Evolutionary conservation across 2,888 invertebrate species (phyloP), one percentile per base, ranked within the genome.

Genomic region (Tenthredo scrophulariae): DNA sequence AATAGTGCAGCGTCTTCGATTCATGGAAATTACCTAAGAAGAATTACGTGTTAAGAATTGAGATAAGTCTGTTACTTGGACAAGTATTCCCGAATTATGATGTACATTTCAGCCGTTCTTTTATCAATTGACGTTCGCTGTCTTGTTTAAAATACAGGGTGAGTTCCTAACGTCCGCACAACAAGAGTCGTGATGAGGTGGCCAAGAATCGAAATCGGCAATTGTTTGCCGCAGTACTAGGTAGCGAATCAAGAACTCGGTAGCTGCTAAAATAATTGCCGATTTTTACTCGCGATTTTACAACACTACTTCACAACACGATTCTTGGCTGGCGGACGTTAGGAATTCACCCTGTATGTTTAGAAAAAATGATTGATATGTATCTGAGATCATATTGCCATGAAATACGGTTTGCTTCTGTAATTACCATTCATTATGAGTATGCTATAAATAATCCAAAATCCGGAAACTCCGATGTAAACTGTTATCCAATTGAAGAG

Each of bases 361-460:
- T 18, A 3, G 18, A 33, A 67, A 58, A 58, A 22, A 58, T 22
- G 22, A 7, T 22, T n/a, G 18, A 1, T 22, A 22, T n/a, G 22
- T 22, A 22, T 22, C 22, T 58, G 22, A 58, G 22, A 0, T 62
- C 9, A 0, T 22, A 75, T 18, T 72, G 1, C 22, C 22, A 22
- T 22, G 18, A 29, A 37, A 22, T 37, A n/a, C 6, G 7, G 40
- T 9, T 15, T 2, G 9, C 29, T 18, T 18, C n/a, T 58, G 26
- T 82, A 50, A 37, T 37, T 50, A 85, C 85, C 37, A 18, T 29
- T 79, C 85, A 85, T 85, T 67, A 85, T 82, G 26, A 72, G 40
- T 67, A 82, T 85, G 26, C 85, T 85, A n/a, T 33, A 46, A 18
- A 82, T 79, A 50, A 85, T 40, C 85, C 85, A 85, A 13, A 70